Base-by-base conservation (phyloP, 2,888 invertebrate genomes). In the Melanostoma mellinum region DNA sequence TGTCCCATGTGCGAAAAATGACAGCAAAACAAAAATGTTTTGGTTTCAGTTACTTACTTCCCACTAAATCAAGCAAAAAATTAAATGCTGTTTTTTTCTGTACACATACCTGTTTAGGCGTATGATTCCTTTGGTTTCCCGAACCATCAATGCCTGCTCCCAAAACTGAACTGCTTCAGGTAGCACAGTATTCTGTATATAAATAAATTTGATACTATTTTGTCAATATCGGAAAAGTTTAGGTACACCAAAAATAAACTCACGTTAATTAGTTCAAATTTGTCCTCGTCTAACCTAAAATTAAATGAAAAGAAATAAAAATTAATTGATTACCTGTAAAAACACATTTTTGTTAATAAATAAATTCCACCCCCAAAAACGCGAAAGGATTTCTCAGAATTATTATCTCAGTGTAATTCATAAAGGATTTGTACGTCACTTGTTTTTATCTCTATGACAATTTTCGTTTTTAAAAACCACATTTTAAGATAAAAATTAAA, bases 91-190 rank as follows among this genome's bases (percentile, higher is more conserved):
- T 20, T 20, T 20, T 20, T 20, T 20, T 20, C 20, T 20, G 20
- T 1, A 20, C 20, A 20, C 20, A 20, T 85, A 97, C 98, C 98
- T 95, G 91, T 97, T 97, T 61, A 99, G 92, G 87, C 96, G 94
- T 86, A 98, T 98, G 1, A 96, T 95, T 74, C 94, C 95, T 85
- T 95, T 95, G 3, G 97, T 97, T 91, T 96, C 95, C 65, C 97
- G 93, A 2, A 98, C 98, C 93, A 95, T 96, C 73, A 99, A 92
- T 0, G 98, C 97, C 89, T 95, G 94, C 90, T 98, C 96, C 98
- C 98, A 98, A 92, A 97, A 99, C 86, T 95, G 94, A 0, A 98
- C 97, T 52, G 98, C 98, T 90, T 97, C 95, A 0, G 98, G 97
- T 86, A 98, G 91, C 85, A 98, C 96, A 61, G 97, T 97, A 88